A percentile compares a stretch with the other conserved stretches of the same genome.
phyloP scores from a whole-genome alignment of 2,888 invertebrate genomes.

The Netelia virgata region DNA sequence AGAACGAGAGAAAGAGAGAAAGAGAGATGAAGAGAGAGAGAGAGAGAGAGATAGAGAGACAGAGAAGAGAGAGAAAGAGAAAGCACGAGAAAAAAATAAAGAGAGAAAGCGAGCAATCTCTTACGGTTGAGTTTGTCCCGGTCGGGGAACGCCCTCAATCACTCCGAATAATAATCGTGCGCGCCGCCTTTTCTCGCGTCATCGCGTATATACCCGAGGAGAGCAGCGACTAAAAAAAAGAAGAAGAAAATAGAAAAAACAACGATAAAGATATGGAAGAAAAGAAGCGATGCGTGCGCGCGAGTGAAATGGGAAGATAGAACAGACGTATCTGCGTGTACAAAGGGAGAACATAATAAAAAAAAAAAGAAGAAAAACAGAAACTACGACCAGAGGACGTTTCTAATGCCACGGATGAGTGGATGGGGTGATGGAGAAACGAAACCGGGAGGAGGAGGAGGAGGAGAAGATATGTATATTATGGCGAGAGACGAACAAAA shows the following conservation, averaged over 20 bases:
- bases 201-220: slow-evolving; percentile 73
- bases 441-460: background rate
- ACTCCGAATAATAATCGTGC: slow-evolving; percentile 82
- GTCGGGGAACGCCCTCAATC: slow-evolving; percentile 77
- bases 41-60: slow-evolving; percentile 67
- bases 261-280: slow-evolving; percentile 24
- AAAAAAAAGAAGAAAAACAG: slow-evolving; percentile 57
- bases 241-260: slow-evolving; percentile 28
- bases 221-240: slow-evolving; percentile 48
- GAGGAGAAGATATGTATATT: slow-evolving; percentile 3
- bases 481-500: background rate
- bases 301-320: slow-evolving; percentile 51
- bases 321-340: slow-evolving; percentile 44
- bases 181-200: slow-evolving; percentile 72
- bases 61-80: slow-evolving; percentile 36
- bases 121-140: slow-evolving; percentile 79
- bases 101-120: slow-evolving; percentile 78
- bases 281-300: slow-evolving; percentile 28
- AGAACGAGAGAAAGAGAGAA: slow-evolving; percentile 15
- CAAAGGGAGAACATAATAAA: slow-evolving; percentile 66
- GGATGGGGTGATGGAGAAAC: slow-evolving; percentile 47
- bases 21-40: slow-evolving; percentile 36
- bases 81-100: slow-evolving; percentile 64
- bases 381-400: slow-evolving; percentile 67
- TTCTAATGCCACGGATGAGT: slow-evolving; percentile 69